Percentiles rank a stretch among this genome's conserved stretches.
These are phyloP conservation scores for Lithophane ornitopus DNA, from an alignment of 2,888 invertebrate genomes.

Conservation along the genomic window DNA sequence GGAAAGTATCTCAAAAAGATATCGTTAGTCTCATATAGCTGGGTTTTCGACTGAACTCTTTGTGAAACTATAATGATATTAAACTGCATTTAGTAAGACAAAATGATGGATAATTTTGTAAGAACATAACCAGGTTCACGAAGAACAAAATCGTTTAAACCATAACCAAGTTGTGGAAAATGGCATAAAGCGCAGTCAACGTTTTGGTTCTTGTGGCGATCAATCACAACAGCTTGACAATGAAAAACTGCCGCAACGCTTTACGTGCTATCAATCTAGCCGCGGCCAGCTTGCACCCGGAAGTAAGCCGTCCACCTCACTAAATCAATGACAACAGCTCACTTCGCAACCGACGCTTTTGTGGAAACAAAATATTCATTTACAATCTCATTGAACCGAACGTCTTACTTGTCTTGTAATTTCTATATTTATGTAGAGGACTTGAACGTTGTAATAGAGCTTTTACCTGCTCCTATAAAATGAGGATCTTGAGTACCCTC, in stretches of 20 bases:
- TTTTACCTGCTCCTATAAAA: conserved; percentile 42
- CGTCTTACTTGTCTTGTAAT: neutral
- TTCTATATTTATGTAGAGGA: conserved; percentile 18
- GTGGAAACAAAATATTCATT: conserved; percentile 36
- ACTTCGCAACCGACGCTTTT: conserved; percentile 38
- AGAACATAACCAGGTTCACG: neutral
- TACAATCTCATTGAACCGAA: conserved; percentile 25
- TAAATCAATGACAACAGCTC: conserved; percentile 59
- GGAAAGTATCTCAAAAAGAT: neutral
- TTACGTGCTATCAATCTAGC: conserved; percentile 56
- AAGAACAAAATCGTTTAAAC: neutral
- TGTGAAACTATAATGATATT: neutral
- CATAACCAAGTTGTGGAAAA: conserved; percentile 27
- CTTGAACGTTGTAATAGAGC: conserved; percentile 27
- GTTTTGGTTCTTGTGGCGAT: conserved; percentile 39
- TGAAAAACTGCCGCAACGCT: conserved; percentile 59
- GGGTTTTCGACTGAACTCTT: neutral
- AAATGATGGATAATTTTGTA: neutral
- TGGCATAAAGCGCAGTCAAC: conserved; percentile 33
- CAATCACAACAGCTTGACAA: conserved; percentile 61
- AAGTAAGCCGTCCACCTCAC: conserved; percentile 52
- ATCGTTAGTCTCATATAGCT: neutral
- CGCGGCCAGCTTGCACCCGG: conserved; percentile 40
- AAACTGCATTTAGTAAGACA: neutral
- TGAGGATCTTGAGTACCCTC: too few relatives aligned